Base-by-base conservation (phyloP, 2,797 vertebrate species). In the Neosalanx taihuensis region DNA sequence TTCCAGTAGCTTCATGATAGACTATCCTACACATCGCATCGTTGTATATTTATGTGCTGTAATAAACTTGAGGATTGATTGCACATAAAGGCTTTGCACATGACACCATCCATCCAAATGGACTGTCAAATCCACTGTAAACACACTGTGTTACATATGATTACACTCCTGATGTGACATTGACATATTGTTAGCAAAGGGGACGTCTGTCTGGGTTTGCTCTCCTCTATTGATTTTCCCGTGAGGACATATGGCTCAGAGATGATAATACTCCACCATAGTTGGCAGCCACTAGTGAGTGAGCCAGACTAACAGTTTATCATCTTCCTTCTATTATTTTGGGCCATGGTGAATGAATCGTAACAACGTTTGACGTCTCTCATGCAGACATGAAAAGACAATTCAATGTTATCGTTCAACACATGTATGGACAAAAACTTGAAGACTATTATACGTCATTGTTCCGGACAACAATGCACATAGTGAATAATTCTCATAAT, bases 171-270 rank as follows among this genome's bases (percentile, higher is more conserved):
- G 78, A 80, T 77, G 57, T 63, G 67, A 70, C 63, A 30, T 65
- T 80, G 46, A 64, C 77, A 75, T 75, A 72, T 59, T 64, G 29
- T 76, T 81, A 72, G 33, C 53, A 57, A 49, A 20, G 13, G 56
- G 67, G 75, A 74, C 67, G 62, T 75, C 67, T 75, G 72, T 75
- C 75, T 71, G 72, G 61, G 58, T 74, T 72, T 59, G 41, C 23
- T 51, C 66, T 51, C 10, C 26, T 49, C 56, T 75, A 75, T 77
- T 77, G 70, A 77, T 72, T 79, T 80, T 72, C 31, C 62, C 65
- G 59, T 69, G 66, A 66, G 75, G 65, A 70, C 70, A 67, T 70
- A 70, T 70, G 70, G 72, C 72, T 73, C 10, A 37, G 41, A 69
- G 70, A 76, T 73, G 65, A 68, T 61, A 71, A 63, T 53, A 51